Base-by-base conservation (phyloP, 2,888 invertebrate genomes). In the Empis stercorea region DNA sequence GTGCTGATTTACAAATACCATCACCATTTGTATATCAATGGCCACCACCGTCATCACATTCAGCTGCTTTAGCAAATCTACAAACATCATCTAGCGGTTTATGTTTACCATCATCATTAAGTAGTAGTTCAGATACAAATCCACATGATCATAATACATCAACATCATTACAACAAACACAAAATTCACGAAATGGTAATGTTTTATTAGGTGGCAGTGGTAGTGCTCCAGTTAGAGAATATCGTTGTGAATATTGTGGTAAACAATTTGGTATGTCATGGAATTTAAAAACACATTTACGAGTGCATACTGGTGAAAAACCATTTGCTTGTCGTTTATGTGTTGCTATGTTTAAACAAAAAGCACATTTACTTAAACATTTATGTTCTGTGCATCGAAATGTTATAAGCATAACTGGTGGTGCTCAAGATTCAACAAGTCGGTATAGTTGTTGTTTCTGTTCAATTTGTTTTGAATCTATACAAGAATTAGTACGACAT, bases 241-340 rank as follows among this genome's bases (percentile, higher is more conserved):
- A 89, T 65, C 81, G 87, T 50, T 89, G 88, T 64, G 86, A 85
- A 63, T 88, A 88, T 66, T 88, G 88, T 66, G 87, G 87, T 48
- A 89, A 89, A 70, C 88, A 88, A 68, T 89, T 89, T 60, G 88
- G 88, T 50, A 88, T 88, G 88, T 87, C 87, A 49, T 89, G 88
- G 88, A 89, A 89, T 73, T 75, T 89, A 61, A 89, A 89, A 68
- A 89, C 88, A 51, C 88, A 88, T 70, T 73, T 88, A 48, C 76
- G 88, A 62, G 88, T 89, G 17, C 88, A 88, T 61, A 89, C 88
- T 0, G 88, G 88, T 49, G 88, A 89, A 59, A 89, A 88, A 64
- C 88, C 88, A 1, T 89, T 89, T 63, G 88, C 88, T 56, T 89
- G 88, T 74, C 77, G 88, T 57, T 76, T 88, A 42, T 89, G 88